phyloP scores from a whole-genome alignment of 2,888 invertebrate genomes.

The Tetranychus piercei region DNA sequence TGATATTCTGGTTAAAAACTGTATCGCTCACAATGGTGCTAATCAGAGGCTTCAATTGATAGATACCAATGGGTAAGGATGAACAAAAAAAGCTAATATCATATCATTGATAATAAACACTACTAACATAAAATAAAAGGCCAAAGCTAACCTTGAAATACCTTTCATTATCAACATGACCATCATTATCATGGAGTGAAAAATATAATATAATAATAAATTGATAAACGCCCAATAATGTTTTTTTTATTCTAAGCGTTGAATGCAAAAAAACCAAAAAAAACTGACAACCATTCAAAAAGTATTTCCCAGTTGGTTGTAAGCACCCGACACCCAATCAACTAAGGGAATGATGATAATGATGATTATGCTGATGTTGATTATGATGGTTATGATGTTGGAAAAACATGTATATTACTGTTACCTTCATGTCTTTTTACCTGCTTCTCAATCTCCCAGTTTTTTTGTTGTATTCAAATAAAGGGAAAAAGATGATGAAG shows the following conservation, averaged over 20 bases:
- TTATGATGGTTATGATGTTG: not conserved
- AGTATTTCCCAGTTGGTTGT: not conserved
- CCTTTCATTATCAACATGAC: not conserved
- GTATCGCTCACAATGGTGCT: conserved; percentile 80
- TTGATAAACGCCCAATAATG: not conserved
- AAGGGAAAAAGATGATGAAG: not conserved
- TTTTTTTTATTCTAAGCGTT: not conserved
- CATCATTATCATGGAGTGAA: not conserved
- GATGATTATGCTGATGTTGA: not conserved
- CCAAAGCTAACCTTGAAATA: not conserved
- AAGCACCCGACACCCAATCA: conserved; percentile 7
- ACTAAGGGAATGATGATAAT: not conserved
- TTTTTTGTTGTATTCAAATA: not conserved
- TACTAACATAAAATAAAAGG: not conserved
- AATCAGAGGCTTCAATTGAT: conserved; percentile 76
- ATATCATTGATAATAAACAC: conserved; percentile 5
- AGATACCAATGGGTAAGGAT: conserved; percentile 61
- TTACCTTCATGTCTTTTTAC: not conserved
- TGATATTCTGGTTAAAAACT: conserved; percentile 82
- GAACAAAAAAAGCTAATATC: conserved; percentile 3
- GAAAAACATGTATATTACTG: not conserved
- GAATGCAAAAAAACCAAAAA: not conserved
- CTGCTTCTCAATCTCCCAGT: not conserved
- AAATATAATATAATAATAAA: not conserved
- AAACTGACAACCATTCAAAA: not conserved